Base-by-base conservation (phyloP, 2,797 vertebrate genomes). In the Coilia nasus region DNA sequence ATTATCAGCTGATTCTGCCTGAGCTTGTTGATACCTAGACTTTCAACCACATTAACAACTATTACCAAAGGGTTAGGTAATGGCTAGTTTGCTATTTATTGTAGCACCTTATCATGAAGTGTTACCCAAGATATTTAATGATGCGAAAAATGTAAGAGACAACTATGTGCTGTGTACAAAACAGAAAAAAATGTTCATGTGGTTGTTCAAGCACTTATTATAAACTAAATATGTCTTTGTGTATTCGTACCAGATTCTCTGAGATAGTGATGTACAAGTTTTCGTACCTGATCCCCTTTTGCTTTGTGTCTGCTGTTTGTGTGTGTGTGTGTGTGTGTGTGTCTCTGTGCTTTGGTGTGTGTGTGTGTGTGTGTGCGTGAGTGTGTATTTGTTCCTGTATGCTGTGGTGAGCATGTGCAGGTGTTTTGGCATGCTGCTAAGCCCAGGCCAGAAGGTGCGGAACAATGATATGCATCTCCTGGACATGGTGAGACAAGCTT, bases 361-460 rank as follows among this genome's bases (percentile, higher is more conserved):
- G 35, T 41, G 35, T 41, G 35, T 41, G 35, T 41, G 35, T 41
- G 35, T 41, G 35, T n/a, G n/a, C n/a, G n/a, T 47, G 46, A 4
- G 46, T 47, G 46, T 62, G 47, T 90, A 17, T 82, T 1, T 82
- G 23, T 82, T 10, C n/a, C 6, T 82, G 14, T 47, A 7, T 14
- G 14, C n/a, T 78, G 71, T 5, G 71, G 1, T 19, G 15, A 31
- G 12, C 50, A 47, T 91, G 60, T 84, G 90, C 85, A 99, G 98
- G 91, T 99, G 98, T 93, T 99, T 99, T 93, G 98, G 98, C 88
- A 98, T 99, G 98, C 94, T 99, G 82, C 94, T 99, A 85, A 98
- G 97, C 91, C 97, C 98, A 84, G 98, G 98, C 82, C 96, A 97
- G 93, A 99, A 97, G 85, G 98, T 99, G 89, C 97, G 96, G 91